Evolutionary conservation across 2,113 vertebrate species (phyloP).

Genomic region (Martes martes): DNA sequence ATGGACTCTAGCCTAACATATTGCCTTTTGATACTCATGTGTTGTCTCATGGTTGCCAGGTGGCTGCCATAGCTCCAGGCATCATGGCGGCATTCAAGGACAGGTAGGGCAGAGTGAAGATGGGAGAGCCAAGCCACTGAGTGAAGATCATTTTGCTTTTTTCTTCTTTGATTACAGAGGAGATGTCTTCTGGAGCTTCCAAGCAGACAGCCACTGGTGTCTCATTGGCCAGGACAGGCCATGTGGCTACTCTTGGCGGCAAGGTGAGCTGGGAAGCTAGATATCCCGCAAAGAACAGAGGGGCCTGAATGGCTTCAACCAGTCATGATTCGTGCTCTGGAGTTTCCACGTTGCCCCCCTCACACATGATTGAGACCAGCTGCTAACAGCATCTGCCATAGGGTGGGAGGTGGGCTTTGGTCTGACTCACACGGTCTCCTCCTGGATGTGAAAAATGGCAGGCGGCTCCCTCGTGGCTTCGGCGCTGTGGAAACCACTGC

Average conservation of each 20-base stretch:
- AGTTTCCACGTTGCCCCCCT: background rate
- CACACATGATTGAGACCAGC: background rate
- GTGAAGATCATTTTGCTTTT: background rate
- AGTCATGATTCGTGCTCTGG: background rate
- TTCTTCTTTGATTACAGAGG: background rate
- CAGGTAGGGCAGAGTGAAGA: background rate
- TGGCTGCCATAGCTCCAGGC: background rate
- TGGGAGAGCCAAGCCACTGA: background rate
- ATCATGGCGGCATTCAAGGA: background rate
- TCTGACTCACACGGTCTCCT: background rate
- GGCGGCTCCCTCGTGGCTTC: background rate
- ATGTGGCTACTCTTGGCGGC: background rate
- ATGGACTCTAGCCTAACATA: background rate
- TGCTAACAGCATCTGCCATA: background rate
- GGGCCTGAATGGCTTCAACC: background rate
- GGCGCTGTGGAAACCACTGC: background rate
- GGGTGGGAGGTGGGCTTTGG: background rate
- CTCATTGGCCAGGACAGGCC: background rate
- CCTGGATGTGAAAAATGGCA: background rate
- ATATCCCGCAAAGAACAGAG: background rate
- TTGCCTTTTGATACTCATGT: background rate
- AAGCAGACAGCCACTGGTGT: background rate
- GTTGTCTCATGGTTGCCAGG: background rate
- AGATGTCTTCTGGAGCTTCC: background rate
- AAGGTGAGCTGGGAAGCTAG: background rate